These are phyloP conservation scores for Aphidius gifuensis DNA, from an alignment of 1,140 invertebrate species.

Conservation along the genomic window DNA sequence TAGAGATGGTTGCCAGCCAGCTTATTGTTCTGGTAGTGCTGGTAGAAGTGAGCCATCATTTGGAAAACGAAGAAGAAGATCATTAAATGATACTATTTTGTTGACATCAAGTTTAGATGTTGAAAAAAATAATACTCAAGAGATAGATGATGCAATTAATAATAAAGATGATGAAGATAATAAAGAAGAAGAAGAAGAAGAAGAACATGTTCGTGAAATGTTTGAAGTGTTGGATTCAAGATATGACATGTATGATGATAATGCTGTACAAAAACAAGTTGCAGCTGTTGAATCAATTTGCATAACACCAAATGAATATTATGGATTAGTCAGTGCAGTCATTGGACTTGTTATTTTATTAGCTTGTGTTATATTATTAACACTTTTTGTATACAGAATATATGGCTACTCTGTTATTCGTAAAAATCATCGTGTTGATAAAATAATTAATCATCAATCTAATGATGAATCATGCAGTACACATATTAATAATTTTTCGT, in stretches of 20 bases:
- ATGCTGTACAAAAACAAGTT: slow-evolving; percentile 55
- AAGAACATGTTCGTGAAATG: slow-evolving; percentile 80
- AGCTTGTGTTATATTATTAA: slow-evolving; percentile 62
- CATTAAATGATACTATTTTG: slow-evolving; percentile 55
- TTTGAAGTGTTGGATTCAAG: slow-evolving; percentile 78
- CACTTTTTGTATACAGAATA: slow-evolving; percentile 65
- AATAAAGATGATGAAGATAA: slow-evolving; percentile 26
- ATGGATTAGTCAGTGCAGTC: slow-evolving; percentile 70
- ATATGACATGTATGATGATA: slow-evolving; percentile 67
- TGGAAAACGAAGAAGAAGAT: slow-evolving; percentile 65
- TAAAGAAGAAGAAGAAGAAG: slow-evolving; percentile 30
- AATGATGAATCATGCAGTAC: slow-evolving; percentile 39
- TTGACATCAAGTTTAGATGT: slow-evolving; percentile 13
- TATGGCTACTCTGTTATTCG: slow-evolving; percentile 46
- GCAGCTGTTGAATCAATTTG: slow-evolving; percentile 66
- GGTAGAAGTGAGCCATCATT: slow-evolving; percentile 79
- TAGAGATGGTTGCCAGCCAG: slow-evolving; percentile 83
- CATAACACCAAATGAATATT: slow-evolving; percentile 71
- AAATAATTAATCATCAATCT: slow-evolving; percentile 32
- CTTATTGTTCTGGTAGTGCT: slow-evolving; percentile 72
- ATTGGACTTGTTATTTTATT: slow-evolving; percentile 68
- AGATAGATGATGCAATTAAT: slow-evolving; percentile 8
- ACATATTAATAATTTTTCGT: slow-evolving; percentile 48
- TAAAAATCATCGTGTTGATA: slow-evolving; percentile 47
- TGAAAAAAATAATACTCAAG: slow-evolving; percentile 42